Percentiles rank a stretch among this genome's conserved stretches.
Evolutionary conservation across 2,888 invertebrate species (phyloP).

Genomic region (Limnephilus auricula): DNA sequence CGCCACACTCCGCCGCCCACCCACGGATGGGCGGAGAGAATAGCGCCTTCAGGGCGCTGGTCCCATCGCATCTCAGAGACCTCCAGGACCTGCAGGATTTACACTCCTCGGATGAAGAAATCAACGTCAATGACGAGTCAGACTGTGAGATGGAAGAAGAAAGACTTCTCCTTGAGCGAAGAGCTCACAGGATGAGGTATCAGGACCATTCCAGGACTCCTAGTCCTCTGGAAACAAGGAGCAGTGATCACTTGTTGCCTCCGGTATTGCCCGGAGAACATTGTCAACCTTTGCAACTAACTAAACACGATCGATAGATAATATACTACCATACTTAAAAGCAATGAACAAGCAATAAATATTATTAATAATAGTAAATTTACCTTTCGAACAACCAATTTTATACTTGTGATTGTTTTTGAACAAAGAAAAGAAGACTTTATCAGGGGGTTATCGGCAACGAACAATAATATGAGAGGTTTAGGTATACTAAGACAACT

Average conservation of each 20-base stretch:
- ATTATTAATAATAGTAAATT: neutral
- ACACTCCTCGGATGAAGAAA: slow-evolving; percentile 84
- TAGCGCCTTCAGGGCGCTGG: slow-evolving; percentile 90
- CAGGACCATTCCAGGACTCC: slow-evolving; percentile 75
- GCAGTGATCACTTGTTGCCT: neutral
- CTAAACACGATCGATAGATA: slow-evolving; percentile 82
- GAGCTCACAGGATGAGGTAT: slow-evolving; percentile 70
- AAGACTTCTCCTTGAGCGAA: slow-evolving; percentile 68
- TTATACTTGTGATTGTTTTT: neutral
- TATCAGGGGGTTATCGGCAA: neutral
- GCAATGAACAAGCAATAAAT: neutral
- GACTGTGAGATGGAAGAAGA: slow-evolving; percentile 79
- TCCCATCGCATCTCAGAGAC: slow-evolving; percentile 72
- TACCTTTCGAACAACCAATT: neutral
- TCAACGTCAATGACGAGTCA: slow-evolving; percentile 90
- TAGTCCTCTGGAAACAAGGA: slow-evolving; percentile 63
- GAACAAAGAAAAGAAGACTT: neutral
- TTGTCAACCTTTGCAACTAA: slow-evolving; percentile 83
- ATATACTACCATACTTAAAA: neutral
- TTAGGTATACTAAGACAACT: neutral
- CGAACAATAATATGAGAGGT: neutral
- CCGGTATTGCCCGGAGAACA: slow-evolving; percentile 68
- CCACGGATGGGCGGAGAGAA: slow-evolving; percentile 92
- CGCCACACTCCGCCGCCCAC: slow-evolving; percentile 69
- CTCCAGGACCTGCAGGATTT: slow-evolving; percentile 71